Conservation (phyloP, 2,888 invertebrate species). For the Empis stercorea region DNA sequence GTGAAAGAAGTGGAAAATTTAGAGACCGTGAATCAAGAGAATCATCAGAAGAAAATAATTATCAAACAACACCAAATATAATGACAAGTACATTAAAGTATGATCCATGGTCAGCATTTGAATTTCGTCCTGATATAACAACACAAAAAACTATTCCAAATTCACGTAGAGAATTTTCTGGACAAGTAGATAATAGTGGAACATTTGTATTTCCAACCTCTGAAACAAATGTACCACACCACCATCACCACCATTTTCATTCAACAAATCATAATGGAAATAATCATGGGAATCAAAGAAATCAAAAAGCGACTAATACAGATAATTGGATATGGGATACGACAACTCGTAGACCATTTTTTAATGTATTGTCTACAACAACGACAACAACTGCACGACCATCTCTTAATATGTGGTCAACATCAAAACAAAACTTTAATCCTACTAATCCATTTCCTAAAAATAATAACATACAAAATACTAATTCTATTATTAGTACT, state of each 20-base stretch:
- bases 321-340: no score
- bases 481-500: background rate
- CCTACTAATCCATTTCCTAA: no score
- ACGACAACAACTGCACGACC: background rate
- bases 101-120: constrained; percentile 19
- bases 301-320: no score
- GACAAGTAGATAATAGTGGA: constrained; percentile 7
- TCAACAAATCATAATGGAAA: background rate
- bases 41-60: background rate
- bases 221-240: constrained; percentile 1
- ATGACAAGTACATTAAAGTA: constrained; percentile 1
- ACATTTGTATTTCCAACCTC: constrained; percentile 6
- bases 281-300: background rate
- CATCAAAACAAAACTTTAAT: no score
- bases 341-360: no score
- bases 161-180: no score
- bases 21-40: background rate
- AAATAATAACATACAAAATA: no score
- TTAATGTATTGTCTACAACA: no score
- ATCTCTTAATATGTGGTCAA: background rate
- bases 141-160: no score
- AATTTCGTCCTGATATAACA: constrained; percentile 12
- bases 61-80: background rate
- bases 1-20: background rate
- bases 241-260: background rate